phyloP scores from a whole-genome alignment of 2,888 invertebrate species.

The Leptinotarsa peninsularis region DNA sequence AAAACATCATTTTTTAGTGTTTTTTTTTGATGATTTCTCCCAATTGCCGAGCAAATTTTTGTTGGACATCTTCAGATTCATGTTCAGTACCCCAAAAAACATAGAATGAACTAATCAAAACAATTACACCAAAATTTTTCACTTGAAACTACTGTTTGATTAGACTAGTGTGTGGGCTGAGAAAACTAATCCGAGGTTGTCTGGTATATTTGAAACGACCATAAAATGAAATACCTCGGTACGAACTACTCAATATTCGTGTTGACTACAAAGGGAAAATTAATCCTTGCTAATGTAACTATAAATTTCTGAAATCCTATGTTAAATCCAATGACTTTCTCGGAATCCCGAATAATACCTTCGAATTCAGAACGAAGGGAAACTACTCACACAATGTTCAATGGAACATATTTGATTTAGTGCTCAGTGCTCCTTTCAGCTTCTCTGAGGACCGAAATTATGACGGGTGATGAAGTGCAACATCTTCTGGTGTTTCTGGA shows the following conservation, averaged over 20 bases:
- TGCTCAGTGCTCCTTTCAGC: conserved; percentile 7
- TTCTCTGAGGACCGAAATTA: not conserved
- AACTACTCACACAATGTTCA: conserved; percentile 3
- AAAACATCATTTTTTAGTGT: not conserved
- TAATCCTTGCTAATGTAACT: not conserved
- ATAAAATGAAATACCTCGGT: no score
- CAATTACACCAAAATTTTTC: not conserved
- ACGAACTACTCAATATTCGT: not conserved
- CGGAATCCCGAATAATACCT: conserved; percentile 5
- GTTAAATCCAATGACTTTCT: not conserved
- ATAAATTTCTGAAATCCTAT: not conserved
- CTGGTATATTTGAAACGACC: no score
- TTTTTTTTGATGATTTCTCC: not conserved
- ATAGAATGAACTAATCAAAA: not conserved
- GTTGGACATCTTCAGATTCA: no score
- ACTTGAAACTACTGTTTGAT: not conserved
- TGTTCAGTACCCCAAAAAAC: not conserved
- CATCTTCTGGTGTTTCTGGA: not conserved
- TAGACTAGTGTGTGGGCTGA: no score
- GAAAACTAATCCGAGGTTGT: no score
- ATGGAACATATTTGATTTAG: conserved; percentile 14
- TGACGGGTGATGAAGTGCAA: conserved; percentile 17
- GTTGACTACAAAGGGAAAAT: not conserved
- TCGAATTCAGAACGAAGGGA: conserved; percentile 3
- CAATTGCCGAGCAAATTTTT: no score